These are phyloP conservation scores for Coregonus sp. DNA, from an alignment of 2,797 vertebrate species.

Conservation along the genomic window DNA sequence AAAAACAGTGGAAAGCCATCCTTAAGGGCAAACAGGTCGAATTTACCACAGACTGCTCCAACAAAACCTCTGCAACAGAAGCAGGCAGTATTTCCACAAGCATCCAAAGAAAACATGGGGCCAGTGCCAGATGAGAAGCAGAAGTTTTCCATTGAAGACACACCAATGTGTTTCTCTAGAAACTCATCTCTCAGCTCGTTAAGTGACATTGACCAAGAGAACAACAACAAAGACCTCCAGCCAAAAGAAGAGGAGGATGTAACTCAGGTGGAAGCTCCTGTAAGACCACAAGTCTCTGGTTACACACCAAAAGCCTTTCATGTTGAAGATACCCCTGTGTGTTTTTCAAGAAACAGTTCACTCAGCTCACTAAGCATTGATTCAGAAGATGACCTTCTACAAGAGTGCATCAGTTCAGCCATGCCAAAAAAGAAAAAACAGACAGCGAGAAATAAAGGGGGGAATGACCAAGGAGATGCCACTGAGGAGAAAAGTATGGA, in stretches of 20 bases:
- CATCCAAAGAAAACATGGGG: conserved; percentile 80
- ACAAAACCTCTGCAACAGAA: conserved; percentile 78
- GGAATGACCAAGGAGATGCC: conserved; percentile 59
- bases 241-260: conserved; percentile 61
- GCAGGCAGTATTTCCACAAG: conserved; percentile 69
- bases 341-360: conserved; percentile 97
- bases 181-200: conserved; percentile 97
- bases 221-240: conserved; percentile 91
- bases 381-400: conserved; percentile 95
- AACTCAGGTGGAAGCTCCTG: conserved; percentile 72
- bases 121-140: conserved; percentile 88
- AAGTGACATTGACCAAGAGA: conserved; percentile 98
- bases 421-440: conserved; percentile 98
- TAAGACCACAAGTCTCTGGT: conserved; percentile 81
- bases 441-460: conserved; percentile 75
- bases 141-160: conserved; percentile 96
- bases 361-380: conserved; percentile 97
- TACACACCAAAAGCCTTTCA: conserved; percentile 96
- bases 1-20: conserved; percentile 67
- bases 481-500: conserved; percentile 72
- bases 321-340: conserved; percentile 97
- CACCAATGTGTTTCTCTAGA: conserved; percentile 95
- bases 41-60: conserved; percentile 68
- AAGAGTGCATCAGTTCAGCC: conserved; percentile 98
- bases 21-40: conserved; percentile 64